Evolutionary conservation across 2,888 invertebrate genomes (phyloP), one percentile per base, ranked within the genome.

Genomic region (Alviniconcha strummeri): DNA sequence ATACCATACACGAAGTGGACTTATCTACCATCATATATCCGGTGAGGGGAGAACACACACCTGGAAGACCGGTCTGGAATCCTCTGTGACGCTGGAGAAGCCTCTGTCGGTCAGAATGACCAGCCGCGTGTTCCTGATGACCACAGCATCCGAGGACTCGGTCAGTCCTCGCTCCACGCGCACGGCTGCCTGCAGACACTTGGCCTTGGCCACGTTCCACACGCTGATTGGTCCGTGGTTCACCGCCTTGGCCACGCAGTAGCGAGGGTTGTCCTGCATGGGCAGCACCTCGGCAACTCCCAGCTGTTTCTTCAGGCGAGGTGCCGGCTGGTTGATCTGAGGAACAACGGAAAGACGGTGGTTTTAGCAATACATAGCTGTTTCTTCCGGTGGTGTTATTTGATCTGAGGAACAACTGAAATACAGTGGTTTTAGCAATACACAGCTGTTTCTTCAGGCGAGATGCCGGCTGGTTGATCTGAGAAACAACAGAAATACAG

Each of bases 221-320:
- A 93, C 90, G 81, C 89, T 90, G 57, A 93, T 85, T n/a, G 91
- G 91, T 15, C 92, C 92, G 77, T 91, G 91, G 86, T 92, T 90
- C 52, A 91, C 87, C 52, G 91, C 90, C 80, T 91, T 88, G 13
- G 92, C 91, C 1, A 93, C 89, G 8, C 92, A 91, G 84, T 92
- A 92, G 56, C 91, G 86, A 7, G 91, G 90, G 81, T 92, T 90
- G 74, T 90, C 90, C 5, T 84, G 83, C 90, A 93, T 91, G 9
- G 90, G 89, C 55, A 91, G 85, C 7, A 93, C 89, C 64, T 90
- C 88, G 6, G 86, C 88, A 4, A 93, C 88, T 7, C 92, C 93
- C 0, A 89, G 86, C 36, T 88, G 88, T 56, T 88, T 89, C 84
- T 91, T 92, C 75, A 90, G 83, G 84, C 91, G 92, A 2, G 92